phyloP scores from a whole-genome alignment of 30 jellyfish, hydroid and myxozoan genomes.

The Sanderia malayensis region DNA sequence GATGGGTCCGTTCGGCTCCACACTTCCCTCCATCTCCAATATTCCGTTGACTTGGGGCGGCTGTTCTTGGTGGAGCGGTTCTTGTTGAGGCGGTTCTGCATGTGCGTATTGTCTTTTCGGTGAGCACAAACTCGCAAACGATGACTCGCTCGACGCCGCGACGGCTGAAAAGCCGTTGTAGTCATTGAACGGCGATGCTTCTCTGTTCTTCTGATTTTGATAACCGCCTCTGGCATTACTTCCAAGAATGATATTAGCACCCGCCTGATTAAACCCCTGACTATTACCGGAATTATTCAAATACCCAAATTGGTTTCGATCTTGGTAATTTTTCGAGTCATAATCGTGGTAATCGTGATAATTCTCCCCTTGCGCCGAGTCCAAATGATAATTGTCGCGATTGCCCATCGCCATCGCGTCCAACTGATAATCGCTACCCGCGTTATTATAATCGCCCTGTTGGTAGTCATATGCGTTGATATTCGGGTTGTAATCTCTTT shows the following conservation, averaged over 20 bases:
- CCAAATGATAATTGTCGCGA: too few relatives aligned
- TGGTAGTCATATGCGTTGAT: background rate
- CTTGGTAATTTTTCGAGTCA: background rate
- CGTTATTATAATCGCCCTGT: background rate
- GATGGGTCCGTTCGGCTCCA: constrained; percentile 98
- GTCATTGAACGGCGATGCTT: background rate
- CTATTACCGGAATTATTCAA: too few relatives aligned
- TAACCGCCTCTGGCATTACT: too few relatives aligned
- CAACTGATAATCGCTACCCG: background rate
- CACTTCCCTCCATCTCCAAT: constrained; percentile 63
- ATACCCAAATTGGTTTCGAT: too few relatives aligned
- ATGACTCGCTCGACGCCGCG: constrained; percentile 18
- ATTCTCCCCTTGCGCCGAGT: background rate
- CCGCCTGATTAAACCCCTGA: background rate
- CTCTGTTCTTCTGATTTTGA: background rate
- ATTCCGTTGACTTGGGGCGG: constrained; percentile 48
- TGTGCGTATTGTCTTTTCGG: background rate
- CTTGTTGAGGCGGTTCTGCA: background rate
- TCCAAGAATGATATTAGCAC: background rate
- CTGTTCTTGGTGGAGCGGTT: background rate
- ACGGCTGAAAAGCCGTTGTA: background rate
- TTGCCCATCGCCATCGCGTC: too few relatives aligned
- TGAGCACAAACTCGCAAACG: constrained; percentile 21
- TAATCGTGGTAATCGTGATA: background rate
- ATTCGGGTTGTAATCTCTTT: background rate